These are phyloP conservation scores for Pseudorhombus dupliciocellatus DNA, from an alignment of 2,113 vertebrate genomes.

Conservation along the genomic window DNA sequence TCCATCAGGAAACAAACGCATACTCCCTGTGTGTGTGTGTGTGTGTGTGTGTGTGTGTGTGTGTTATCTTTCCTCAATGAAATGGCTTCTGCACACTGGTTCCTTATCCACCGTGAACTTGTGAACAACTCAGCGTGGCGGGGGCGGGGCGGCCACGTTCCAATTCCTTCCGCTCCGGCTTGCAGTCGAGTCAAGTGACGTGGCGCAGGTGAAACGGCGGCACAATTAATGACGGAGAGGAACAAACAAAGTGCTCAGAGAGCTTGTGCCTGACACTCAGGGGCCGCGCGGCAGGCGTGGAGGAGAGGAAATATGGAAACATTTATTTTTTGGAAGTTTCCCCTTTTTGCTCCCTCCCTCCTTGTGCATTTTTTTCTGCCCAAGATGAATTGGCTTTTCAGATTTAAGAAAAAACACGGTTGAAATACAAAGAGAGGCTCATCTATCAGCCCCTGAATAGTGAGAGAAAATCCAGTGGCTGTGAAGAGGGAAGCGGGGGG, in stretches of 20 bases:
- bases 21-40: neutral
- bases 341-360: conserved; percentile 54
- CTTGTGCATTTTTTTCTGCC: conserved; percentile 54
- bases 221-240: conserved; percentile 73
- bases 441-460: conserved; percentile 83
- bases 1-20: conserved; percentile 63
- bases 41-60: conserved; percentile 1
- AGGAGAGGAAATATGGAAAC: conserved; percentile 27
- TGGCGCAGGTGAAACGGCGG: conserved; percentile 45
- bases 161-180: conserved; percentile 23
- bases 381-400: conserved; percentile 84
- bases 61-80: conserved; percentile 21
- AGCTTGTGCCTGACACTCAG: conserved; percentile 69
- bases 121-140: conserved; percentile 21
- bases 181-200: conserved; percentile 65
- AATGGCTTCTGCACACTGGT: conserved; percentile 19
- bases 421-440: conserved; percentile 82
- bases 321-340: conserved; percentile 69
- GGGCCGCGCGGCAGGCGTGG: conserved; percentile 39
- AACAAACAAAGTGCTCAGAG: conserved; percentile 71
- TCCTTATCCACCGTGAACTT: conserved; percentile 47
- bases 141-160: conserved; percentile 22
- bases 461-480: conserved; percentile 79
- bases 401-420: conserved; percentile 82
- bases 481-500: conserved; percentile 14